These are phyloP conservation scores for Leptoteleia sp. DNA, from an alignment of 1,140 invertebrate species.

Conservation along the genomic window DNA sequence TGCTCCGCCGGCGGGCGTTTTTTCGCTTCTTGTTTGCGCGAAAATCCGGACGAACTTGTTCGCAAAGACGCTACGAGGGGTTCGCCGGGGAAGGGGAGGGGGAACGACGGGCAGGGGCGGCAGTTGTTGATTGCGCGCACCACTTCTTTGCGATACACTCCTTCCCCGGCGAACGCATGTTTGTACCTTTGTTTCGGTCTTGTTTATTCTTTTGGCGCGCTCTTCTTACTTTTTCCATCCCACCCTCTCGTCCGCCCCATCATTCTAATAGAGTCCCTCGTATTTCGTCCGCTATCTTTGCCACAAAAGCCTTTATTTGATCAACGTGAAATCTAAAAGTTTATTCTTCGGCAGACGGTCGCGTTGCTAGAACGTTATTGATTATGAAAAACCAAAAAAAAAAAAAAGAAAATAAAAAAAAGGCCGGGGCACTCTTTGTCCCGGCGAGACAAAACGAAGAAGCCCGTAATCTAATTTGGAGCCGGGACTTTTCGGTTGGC, in stretches of 20 bases:
- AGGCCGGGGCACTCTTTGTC: slow-evolving; percentile 6
- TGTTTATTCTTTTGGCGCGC: slow-evolving; percentile 33
- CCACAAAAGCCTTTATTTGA: slow-evolving; percentile 53
- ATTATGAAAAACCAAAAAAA: too few species aligned
- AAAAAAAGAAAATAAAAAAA: too few species aligned
- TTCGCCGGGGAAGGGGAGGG: background rate
- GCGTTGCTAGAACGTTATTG: slow-evolving; percentile 30
- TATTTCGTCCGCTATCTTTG: slow-evolving; percentile 32
- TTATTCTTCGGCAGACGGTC: slow-evolving; percentile 39
- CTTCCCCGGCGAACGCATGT: slow-evolving; percentile 53
- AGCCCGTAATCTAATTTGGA: slow-evolving; percentile 1
- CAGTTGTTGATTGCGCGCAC: slow-evolving; percentile 54
- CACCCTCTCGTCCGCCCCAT: too few species aligned
- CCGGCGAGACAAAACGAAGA: background rate
- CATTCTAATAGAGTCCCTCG: slow-evolving; percentile 43
- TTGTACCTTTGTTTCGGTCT: slow-evolving; percentile 55
- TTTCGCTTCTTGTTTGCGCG: slow-evolving; percentile 33
- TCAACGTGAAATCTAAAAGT: slow-evolving; percentile 42
- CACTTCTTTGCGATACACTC: slow-evolving; percentile 41
- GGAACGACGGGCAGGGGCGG: too few species aligned
- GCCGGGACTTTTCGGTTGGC: too few species aligned
- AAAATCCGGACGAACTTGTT: slow-evolving; percentile 33
- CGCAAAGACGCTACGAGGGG: slow-evolving; percentile 18
- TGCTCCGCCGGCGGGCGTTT: slow-evolving; percentile 6
- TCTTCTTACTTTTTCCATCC: slow-evolving; percentile 46